Conservation (phyloP, 1,140 invertebrate genomes). For the Chrysopa pallens region DNA sequence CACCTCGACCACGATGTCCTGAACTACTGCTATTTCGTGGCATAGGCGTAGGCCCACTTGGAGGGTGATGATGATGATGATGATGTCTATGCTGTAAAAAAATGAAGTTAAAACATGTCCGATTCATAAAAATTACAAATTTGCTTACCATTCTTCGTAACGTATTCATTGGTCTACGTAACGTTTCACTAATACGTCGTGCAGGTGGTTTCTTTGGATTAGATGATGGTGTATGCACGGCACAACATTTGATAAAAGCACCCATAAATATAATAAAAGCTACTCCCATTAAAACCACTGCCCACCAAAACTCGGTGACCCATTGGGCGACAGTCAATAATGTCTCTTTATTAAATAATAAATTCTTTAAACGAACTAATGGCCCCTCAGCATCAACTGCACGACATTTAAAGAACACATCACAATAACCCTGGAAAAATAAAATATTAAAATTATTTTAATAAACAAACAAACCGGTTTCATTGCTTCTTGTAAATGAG, state of each 20-base stretch:
- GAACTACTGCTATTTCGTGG: conserved; percentile 12
- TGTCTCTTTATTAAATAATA: conserved; percentile 85
- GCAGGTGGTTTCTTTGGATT: conserved; percentile 87
- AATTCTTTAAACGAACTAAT: conserved; percentile 86
- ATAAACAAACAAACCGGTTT: neutral
- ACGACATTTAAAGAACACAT: conserved; percentile 94
- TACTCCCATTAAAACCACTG: conserved; percentile 79
- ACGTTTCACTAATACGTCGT: conserved; percentile 67
- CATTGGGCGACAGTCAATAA: conserved; percentile 70
- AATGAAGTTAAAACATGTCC: neutral
- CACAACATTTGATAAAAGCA: conserved; percentile 97
- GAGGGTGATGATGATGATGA: conserved; percentile 13
- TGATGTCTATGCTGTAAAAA: conserved; percentile 1
- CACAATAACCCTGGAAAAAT: conserved; percentile 75
- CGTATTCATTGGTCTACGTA: conserved; percentile 76
- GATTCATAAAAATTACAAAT: neutral
- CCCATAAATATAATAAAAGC: conserved; percentile 91
- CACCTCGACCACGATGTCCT: conserved; percentile 14
- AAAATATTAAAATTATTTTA: neutral
- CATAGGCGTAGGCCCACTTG: conserved; percentile 14
- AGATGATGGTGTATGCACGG: conserved; percentile 94
- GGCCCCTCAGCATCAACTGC: conserved; percentile 97
- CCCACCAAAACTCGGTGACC: conserved; percentile 94
- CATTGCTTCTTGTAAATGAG: too few species aligned
- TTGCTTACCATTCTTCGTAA: conserved; percentile 55